phyloP scores from a whole-genome alignment of 2,888 invertebrate species.

The Troides oblongomaculatus region DNA sequence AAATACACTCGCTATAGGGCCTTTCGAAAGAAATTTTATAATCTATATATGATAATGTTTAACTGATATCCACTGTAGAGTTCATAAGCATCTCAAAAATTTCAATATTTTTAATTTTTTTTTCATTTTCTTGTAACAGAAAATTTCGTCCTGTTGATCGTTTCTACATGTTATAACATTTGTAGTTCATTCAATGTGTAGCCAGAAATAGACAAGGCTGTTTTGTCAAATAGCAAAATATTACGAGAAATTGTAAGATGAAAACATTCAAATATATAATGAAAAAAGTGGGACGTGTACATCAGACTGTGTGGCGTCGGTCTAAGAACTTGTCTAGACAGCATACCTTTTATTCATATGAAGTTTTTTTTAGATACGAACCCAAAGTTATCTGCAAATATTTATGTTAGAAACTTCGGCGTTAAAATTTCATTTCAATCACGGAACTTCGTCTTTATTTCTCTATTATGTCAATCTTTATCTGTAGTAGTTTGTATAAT shows the following conservation, averaged over 20 bases:
- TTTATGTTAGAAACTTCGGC: neutral
- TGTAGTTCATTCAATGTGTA: neutral
- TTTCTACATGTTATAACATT: neutral
- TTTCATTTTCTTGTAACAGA: too few relatives aligned
- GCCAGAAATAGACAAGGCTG: neutral
- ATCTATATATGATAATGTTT: too few relatives aligned
- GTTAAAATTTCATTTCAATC: too few relatives aligned
- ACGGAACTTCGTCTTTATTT: too few relatives aligned
- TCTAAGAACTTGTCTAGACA: slow-evolving; percentile 17
- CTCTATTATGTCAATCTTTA: too few relatives aligned
- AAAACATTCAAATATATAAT: slow-evolving; percentile 1
- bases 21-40: too few relatives aligned
- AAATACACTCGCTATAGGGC: too few relatives aligned
- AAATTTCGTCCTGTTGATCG: too few relatives aligned
- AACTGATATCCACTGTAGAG: too few relatives aligned
- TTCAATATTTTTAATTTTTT: too few relatives aligned
- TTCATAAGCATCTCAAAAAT: too few relatives aligned
- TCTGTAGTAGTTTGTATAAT: too few relatives aligned
- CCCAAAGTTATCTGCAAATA: neutral
- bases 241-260: neutral
- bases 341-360: neutral
- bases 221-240: neutral
- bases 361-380: neutral
- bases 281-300: neutral
- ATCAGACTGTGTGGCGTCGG: slow-evolving; percentile 21